Evolutionary conservation across 2,888 invertebrate genomes (phyloP).

Genomic region (Hyppa rectilinea): DNA sequence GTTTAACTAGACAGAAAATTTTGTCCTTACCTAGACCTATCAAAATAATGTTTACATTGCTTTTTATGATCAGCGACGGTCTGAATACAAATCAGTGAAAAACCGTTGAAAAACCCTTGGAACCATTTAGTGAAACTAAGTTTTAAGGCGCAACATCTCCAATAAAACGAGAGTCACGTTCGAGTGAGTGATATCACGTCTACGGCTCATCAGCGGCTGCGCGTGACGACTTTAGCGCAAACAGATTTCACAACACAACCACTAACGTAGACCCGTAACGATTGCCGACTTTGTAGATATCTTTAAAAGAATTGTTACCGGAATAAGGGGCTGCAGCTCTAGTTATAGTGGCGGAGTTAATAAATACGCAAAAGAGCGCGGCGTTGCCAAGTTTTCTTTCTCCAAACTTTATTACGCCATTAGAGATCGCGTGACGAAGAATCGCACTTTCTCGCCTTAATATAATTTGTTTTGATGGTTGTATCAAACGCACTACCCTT

Average conservation of each 20-base stretch:
- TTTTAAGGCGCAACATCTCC: constrained; percentile 80
- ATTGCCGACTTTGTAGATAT: constrained; percentile 63
- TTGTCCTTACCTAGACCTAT: constrained; percentile 39
- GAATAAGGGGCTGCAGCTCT: constrained; percentile 72
- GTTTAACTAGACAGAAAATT: constrained; percentile 34
- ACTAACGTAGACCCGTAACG: constrained; percentile 74
- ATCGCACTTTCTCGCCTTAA: constrained; percentile 82
- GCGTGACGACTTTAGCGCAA: constrained; percentile 90
- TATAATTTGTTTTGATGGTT: constrained; percentile 84
- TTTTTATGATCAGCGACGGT: constrained; percentile 34
- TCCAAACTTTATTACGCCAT: constrained; percentile 89
- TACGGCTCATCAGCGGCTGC: constrained; percentile 89
- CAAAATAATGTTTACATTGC: constrained; percentile 47
- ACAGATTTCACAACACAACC: constrained; percentile 88
- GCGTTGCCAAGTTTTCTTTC: constrained; percentile 86
- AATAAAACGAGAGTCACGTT: constrained; percentile 88
- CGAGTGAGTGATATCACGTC: constrained; percentile 90
- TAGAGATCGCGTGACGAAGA: constrained; percentile 88
- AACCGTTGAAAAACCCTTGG: constrained; percentile 40
- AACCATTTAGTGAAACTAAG: constrained; percentile 69
- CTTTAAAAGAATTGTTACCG: constrained; percentile 69
- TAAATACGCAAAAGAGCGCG: constrained; percentile 88
- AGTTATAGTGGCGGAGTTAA: constrained; percentile 81
- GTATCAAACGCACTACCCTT: constrained; percentile 78
- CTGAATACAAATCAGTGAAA: constrained; percentile 50